Conservation (phyloP, 2,888 invertebrate species). For the Lissocephala sabroskyi region DNA sequence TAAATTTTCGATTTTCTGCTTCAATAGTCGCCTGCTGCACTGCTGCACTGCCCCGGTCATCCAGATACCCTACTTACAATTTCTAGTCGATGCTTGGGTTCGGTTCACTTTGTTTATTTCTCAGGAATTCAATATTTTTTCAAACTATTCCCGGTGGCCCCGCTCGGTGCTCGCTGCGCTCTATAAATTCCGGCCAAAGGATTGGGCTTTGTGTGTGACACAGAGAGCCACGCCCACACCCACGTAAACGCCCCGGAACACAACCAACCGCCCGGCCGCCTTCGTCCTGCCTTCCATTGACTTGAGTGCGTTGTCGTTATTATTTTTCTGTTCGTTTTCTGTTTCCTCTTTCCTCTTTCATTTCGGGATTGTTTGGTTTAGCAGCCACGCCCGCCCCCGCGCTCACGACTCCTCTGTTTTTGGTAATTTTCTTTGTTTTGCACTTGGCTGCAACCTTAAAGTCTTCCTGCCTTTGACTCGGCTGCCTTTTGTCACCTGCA, state of each 20-base stretch:
- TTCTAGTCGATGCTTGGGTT: constrained; percentile 22
- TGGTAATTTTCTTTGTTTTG: no score
- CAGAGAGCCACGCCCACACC: neutral
- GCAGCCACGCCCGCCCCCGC: no score
- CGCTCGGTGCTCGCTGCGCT: constrained; percentile 1
- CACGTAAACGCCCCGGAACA: neutral
- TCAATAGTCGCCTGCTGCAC: constrained; percentile 36
- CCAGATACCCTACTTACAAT: neutral
- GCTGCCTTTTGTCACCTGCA: no score
- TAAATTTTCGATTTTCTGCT: constrained; percentile 63
- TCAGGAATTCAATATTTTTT: constrained; percentile 53
- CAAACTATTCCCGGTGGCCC: constrained; percentile 36
- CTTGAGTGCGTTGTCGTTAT: constrained; percentile 22
- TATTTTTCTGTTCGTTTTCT: neutral
- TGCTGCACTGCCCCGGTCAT: constrained; percentile 7
- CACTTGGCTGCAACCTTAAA: no score
- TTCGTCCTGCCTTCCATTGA: constrained; percentile 15
- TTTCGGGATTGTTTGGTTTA: no score
- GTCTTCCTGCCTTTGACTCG: no score
- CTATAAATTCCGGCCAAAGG: constrained; percentile 26
- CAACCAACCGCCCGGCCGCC: neutral
- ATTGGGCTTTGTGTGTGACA: constrained; percentile 17
- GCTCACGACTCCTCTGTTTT: no score
- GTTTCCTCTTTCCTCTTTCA: neutral
- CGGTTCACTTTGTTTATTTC: constrained; percentile 54